Percentiles rank a stretch among this genome's conserved stretches.
These are phyloP conservation scores for Conus betulinus DNA, from an alignment of 1,140 invertebrate genomes.

Conservation along the genomic window DNA sequence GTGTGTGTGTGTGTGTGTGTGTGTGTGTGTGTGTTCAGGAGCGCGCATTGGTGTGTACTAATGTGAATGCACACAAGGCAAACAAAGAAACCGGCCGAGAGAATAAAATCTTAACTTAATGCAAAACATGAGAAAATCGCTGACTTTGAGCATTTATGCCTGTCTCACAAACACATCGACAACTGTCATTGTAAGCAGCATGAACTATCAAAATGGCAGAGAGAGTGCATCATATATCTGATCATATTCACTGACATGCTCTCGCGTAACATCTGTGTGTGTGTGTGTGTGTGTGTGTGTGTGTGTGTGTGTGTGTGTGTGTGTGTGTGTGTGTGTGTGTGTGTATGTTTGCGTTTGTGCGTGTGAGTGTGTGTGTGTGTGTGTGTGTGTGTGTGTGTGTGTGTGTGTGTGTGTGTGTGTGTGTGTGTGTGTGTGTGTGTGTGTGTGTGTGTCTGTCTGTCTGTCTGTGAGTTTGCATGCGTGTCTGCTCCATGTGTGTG, in stretches of 20 bases:
- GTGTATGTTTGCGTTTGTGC: not conserved
- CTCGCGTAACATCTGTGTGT: not conserved
- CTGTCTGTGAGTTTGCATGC: not conserved
- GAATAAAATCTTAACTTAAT: too few relatives aligned
- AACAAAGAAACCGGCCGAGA: too few relatives aligned
- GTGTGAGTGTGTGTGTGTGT: slow-evolving; percentile 1
- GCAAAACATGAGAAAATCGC: too few relatives aligned
- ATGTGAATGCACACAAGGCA: too few relatives aligned
- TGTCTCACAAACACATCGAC: too few relatives aligned
- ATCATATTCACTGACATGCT: too few relatives aligned
- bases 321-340: not conserved
- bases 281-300: slow-evolving; percentile 22
- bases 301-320: slow-evolving; percentile 22
- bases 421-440: slow-evolving; percentile 5
- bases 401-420: slow-evolving; percentile 5
- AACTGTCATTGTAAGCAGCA: too few relatives aligned
- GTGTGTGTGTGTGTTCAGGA: slow-evolving; percentile 11
- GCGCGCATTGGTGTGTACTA: not conserved
- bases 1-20: slow-evolving; percentile 28
- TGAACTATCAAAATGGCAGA: too few relatives aligned
- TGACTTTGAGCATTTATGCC: too few relatives aligned
- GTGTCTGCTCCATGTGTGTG: not conserved
- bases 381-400: slow-evolving; percentile 5
- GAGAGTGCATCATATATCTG: too few relatives aligned
- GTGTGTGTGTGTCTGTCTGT: not conserved